phyloP scores from a whole-genome alignment of 2,113 vertebrate genomes.

The Herpailurus yagouaroundi region DNA sequence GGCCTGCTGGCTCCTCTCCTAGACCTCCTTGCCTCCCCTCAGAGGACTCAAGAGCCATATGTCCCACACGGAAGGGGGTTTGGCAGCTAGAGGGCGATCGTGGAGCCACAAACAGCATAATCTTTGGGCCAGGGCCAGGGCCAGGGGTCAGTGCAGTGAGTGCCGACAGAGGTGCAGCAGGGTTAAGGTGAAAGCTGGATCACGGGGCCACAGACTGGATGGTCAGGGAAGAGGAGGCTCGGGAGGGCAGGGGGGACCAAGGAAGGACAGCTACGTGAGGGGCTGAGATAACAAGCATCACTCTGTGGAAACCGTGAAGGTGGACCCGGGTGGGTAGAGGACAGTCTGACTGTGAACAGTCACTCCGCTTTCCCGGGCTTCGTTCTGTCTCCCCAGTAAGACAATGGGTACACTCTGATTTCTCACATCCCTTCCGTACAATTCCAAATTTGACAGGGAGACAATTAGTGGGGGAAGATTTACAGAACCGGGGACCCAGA shows the following conservation, averaged over 20 bases:
- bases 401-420: neutral
- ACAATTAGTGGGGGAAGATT: neutral
- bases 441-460: neutral
- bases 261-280: neutral
- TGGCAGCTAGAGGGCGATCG: neutral
- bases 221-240: neutral
- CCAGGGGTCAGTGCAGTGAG: neutral
- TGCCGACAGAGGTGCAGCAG: rapidly evolving
- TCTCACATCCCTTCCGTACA: neutral
- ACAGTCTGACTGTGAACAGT: neutral
- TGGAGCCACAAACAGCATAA: neutral
- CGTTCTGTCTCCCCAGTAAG: neutral
- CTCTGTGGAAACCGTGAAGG: neutral
- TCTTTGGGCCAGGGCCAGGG: neutral
- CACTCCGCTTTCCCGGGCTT: neutral
- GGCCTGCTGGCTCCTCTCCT: neutral
- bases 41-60: neutral
- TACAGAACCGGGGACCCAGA: neutral
- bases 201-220: too few relatives aligned
- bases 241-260: neutral
- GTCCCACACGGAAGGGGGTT: neutral
- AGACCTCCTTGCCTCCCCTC: neutral
- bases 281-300: too few relatives aligned
- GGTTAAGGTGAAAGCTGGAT: neutral
- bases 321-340: neutral